phyloP scores from a whole-genome alignment of 23 tunicate genomes.

The Botrylloides violaceus region DNA sequence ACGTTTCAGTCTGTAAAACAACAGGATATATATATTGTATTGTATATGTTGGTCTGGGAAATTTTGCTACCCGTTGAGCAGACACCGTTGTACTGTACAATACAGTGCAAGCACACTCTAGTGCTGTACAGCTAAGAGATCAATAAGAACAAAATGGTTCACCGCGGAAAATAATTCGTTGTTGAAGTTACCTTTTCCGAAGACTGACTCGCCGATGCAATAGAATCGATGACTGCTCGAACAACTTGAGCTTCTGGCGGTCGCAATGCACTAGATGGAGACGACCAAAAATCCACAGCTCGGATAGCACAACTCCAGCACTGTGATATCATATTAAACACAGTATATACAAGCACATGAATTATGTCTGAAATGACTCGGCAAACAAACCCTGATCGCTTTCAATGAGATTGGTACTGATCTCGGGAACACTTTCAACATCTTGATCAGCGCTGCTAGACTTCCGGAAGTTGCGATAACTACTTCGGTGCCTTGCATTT shows the following conservation, averaged over 20 bases:
- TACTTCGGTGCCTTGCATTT: conserved; percentile 25
- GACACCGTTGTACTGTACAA: too few relatives aligned
- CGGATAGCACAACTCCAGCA: neutral
- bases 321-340: too few relatives aligned
- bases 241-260: conserved; percentile 6
- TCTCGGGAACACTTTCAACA: conserved; percentile 25
- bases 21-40: too few relatives aligned
- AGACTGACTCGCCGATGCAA: neutral
- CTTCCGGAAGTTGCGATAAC: conserved; percentile 50
- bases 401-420: neutral
- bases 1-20: neutral
- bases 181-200: neutral
- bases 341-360: too few relatives aligned
- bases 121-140: too few relatives aligned
- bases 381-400: conserved; percentile 41
- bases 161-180: too few relatives aligned
- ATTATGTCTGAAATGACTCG: too few relatives aligned
- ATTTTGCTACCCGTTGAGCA: too few relatives aligned
- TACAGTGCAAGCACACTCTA: too few relatives aligned
- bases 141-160: too few relatives aligned
- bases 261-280: neutral
- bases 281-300: neutral
- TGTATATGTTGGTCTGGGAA: too few relatives aligned
- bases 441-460: conserved; percentile 28
- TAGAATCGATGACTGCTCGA: conserved; percentile 9